Evolutionary conservation across 2,888 invertebrate species (phyloP).

Genomic region (Scaptomyza reducta): DNA sequence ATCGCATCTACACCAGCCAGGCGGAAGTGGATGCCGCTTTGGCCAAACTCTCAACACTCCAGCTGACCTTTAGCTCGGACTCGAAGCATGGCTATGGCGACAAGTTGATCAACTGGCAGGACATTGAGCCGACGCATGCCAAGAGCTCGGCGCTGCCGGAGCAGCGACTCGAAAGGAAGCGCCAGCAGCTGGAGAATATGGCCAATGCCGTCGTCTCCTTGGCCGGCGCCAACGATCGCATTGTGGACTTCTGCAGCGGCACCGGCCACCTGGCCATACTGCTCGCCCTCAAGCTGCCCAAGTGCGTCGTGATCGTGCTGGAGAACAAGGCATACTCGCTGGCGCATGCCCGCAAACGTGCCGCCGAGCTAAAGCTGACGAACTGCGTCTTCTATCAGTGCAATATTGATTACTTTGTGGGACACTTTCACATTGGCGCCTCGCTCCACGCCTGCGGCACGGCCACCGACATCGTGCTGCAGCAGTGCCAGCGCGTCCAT

Average conservation of each 20-base stretch:
- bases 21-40: constrained; percentile 88
- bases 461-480: constrained; percentile 95
- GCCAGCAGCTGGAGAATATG: constrained; percentile 94
- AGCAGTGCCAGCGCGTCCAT: constrained; percentile 90
- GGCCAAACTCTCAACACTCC: constrained; percentile 75
- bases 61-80: constrained; percentile 74
- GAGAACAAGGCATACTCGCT: constrained; percentile 97
- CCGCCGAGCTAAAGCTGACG: constrained; percentile 87
- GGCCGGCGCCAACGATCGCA: constrained; percentile 88
- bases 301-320: constrained; percentile 91
- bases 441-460: constrained; percentile 97
- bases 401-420: constrained; percentile 94
- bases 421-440: constrained; percentile 93
- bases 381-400: constrained; percentile 94
- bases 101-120: constrained; percentile 87
- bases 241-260: constrained; percentile 98
- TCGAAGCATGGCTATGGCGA: constrained; percentile 64
- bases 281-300: constrained; percentile 91
- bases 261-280: constrained; percentile 96
- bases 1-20: constrained; percentile 90
- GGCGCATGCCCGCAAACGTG: constrained; percentile 89
- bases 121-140: constrained; percentile 89
- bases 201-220: constrained; percentile 90
- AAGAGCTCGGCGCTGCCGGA: constrained; percentile 91
- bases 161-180: constrained; percentile 90